Evolutionary conservation across 2,797 vertebrate genomes (phyloP).

Genomic region (Melanitta fusca): DNA sequence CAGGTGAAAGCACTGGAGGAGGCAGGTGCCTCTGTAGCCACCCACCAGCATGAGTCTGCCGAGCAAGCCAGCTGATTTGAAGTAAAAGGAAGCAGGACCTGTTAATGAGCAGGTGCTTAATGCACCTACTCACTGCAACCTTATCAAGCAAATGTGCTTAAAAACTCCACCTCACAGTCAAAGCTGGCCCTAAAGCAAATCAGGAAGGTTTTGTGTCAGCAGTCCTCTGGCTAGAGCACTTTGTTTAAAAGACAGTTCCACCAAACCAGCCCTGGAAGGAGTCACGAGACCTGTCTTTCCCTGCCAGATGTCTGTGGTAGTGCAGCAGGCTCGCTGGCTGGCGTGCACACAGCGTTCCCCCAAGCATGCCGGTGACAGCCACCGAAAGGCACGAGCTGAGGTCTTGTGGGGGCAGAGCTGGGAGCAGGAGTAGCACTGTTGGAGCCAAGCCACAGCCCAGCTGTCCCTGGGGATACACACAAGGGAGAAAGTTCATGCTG

Average conservation of each 20-base stretch:
- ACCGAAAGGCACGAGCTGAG: fast-evolving
- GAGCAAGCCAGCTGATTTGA: fast-evolving
- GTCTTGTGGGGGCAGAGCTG: fast-evolving
- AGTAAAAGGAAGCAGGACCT: not conserved
- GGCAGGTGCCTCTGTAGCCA: not conserved
- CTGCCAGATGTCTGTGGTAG: fast-evolving
- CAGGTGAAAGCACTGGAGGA: not conserved
- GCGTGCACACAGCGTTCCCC: not conserved
- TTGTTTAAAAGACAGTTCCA: not conserved
- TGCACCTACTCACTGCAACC: not conserved
- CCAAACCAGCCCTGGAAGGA: not conserved
- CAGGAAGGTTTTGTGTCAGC: not conserved
- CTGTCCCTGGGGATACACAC: fast-evolving
- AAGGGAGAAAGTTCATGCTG: fast-evolving
- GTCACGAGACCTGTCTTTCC: not conserved
- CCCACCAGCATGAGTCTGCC: not conserved
- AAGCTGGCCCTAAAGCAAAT: not conserved
- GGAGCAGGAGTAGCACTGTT: not conserved
- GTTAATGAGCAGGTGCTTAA: fast-evolving
- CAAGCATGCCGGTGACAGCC: not conserved
- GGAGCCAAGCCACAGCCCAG: not conserved
- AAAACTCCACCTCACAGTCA: not conserved
- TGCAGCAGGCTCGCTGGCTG: not conserved
- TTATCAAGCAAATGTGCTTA: not conserved
- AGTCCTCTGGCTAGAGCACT: not conserved